Evolutionary conservation across 2,888 invertebrate genomes (phyloP), one percentile per base, ranked within the genome.

Genomic region (Drosophila maculinotata): DNA sequence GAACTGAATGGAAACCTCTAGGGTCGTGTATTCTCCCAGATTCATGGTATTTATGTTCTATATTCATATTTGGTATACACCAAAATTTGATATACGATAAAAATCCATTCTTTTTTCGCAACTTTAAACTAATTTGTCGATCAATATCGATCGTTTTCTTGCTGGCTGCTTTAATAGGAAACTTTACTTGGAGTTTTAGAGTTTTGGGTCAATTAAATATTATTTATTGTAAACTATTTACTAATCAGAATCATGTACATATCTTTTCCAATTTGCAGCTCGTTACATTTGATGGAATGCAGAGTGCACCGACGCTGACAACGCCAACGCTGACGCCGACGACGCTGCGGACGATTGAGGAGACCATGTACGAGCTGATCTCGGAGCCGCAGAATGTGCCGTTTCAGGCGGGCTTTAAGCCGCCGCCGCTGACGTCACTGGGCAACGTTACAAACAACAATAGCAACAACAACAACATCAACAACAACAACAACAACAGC

Each of bases 271-370:
- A 75, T 80, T 94, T 94, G 10, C 94, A 97, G 96, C 94, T 96
- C 93, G 95, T 95, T 85, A 94, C 95, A 91, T 93, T 96, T 92
- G 96, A 97, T 93, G 96, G 96, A 89, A 93, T 96, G 91, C 96
- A 96, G 92, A 96, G 96, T 89, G 97, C 97, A 88, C 97, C 97
- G 53, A 97, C 98, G 64, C 94, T 96, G 91, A 98, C 98, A 75
- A 98, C 98, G 89, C 96, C 98, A 76, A 98, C 97, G 89, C 93
- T 98, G 87, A 98, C 98, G 78, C 98, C 98, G 71, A 98, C 98
- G 42, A 98, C 97, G 84, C 93, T 98, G 90, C 95, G 97, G 88
- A 95, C 94, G 93, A 97, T 98, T 92, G 97, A 98, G 92, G 97
- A 98, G 70, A 96, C 97, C 1, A 96, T 97, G 92, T 94, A 96